Percentiles rank a stretch among this genome's conserved stretches.
Evolutionary conservation across 1,140 invertebrate genomes (phyloP).

Genomic region (Scaptomyza montana): DNA sequence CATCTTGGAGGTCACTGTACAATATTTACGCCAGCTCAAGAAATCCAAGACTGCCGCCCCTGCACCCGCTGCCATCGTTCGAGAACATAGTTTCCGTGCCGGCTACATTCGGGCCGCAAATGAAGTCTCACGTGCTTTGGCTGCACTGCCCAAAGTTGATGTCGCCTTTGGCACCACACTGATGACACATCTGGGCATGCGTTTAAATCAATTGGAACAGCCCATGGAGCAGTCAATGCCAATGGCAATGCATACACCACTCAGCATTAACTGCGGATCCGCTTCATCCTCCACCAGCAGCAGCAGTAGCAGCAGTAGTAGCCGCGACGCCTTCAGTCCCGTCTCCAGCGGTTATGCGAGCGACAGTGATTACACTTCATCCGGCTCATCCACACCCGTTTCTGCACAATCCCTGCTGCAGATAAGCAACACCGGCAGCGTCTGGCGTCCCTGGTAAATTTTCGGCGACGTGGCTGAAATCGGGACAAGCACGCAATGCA

Average conservation of each 20-base stretch:
- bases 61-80: slow-evolving; percentile 57
- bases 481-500: slow-evolving; percentile 67
- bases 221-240: slow-evolving; percentile 47
- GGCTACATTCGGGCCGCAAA: slow-evolving; percentile 96
- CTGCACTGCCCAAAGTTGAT: slow-evolving; percentile 92
- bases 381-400: slow-evolving; percentile 33
- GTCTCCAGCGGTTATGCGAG: slow-evolving; percentile 82
- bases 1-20: slow-evolving; percentile 97
- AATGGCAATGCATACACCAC: slow-evolving; percentile 51
- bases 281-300: slow-evolving; percentile 19
- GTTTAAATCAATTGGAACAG: slow-evolving; percentile 87
- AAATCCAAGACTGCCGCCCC: slow-evolving; percentile 80
- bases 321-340: slow-evolving; percentile 61
- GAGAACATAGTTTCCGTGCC: slow-evolving; percentile 91
- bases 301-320: slow-evolving; percentile 42
- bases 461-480: neutral
- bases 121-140: slow-evolving; percentile 94
- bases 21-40: slow-evolving; percentile 94
- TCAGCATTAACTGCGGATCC: slow-evolving; percentile 64
- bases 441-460: slow-evolving; percentile 80
- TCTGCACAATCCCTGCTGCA: slow-evolving; percentile 54
- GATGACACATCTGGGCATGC: slow-evolving; percentile 93
- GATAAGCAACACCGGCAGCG: slow-evolving; percentile 59
- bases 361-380: slow-evolving; percentile 59
- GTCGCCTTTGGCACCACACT: slow-evolving; percentile 92